These are phyloP conservation scores for Thamnaconus septentrionalis DNA, from an alignment of 2,113 vertebrate genomes.

Conservation along the genomic window DNA sequence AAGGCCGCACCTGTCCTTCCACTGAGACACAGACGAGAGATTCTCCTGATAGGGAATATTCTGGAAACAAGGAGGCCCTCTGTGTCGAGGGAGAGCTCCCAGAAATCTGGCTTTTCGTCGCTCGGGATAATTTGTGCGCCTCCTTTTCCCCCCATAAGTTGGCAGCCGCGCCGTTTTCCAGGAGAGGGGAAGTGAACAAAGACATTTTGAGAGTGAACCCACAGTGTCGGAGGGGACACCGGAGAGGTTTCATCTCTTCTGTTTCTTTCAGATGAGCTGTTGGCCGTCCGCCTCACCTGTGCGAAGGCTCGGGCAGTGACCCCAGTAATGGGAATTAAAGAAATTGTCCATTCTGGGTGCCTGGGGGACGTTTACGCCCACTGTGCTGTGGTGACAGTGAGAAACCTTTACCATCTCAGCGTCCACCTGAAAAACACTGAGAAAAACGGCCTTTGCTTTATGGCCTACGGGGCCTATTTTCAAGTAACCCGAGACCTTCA, in stretches of 20 bases:
- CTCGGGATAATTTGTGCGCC: conserved; percentile 34
- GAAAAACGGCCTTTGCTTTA: conserved; percentile 57
- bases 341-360: conserved; percentile 10
- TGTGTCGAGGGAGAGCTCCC: conserved; percentile 20
- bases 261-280: not conserved
- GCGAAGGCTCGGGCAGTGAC: not conserved
- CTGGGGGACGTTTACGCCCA: conserved; percentile 16
- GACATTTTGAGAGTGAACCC: conserved; percentile 57
- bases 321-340: conserved; percentile 1
- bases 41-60: conserved; percentile 26
- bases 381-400: conserved; percentile 42
- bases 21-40: conserved; percentile 33
- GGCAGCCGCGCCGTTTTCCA: conserved; percentile 49
- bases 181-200: conserved; percentile 37
- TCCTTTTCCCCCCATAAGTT: conserved; percentile 33
- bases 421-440: conserved; percentile 31
- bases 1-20: conserved; percentile 52
- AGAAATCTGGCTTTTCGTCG: conserved; percentile 35
- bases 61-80: conserved; percentile 33
- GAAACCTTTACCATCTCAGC: conserved; percentile 27
- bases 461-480: conserved; percentile 43
- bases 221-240: conserved; percentile 28
- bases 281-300: not conserved
- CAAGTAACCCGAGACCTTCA: conserved; percentile 65
- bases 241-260: conserved; percentile 1